phyloP scores from a whole-genome alignment of 2,797 vertebrate species.

The Anguilla marmorata region DNA sequence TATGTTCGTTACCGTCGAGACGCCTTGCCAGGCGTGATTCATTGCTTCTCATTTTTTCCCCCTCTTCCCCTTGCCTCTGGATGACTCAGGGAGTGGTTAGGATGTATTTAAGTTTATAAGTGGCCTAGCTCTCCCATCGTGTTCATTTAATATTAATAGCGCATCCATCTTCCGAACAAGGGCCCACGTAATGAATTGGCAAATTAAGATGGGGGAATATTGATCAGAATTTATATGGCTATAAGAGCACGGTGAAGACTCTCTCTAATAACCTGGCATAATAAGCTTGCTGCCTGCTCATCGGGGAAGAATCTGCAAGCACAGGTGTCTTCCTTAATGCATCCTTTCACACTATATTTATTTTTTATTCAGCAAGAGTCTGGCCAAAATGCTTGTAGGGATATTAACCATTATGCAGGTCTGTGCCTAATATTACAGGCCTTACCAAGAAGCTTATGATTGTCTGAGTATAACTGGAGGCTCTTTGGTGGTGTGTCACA shows the following conservation, averaged over 20 bases:
- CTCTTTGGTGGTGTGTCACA: not conserved
- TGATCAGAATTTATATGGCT: conserved; percentile 58
- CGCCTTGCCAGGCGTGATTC: conserved; percentile 46
- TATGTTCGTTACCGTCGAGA: conserved; percentile 36
- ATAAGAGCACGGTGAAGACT: conserved; percentile 60
- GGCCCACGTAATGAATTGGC: conserved; percentile 66
- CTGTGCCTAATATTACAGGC: not conserved
- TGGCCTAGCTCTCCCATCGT: conserved; percentile 66
- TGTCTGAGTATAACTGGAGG: not conserved
- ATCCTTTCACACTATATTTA: not conserved
- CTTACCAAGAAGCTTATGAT: not conserved
- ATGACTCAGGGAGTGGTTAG: conserved; percentile 49
- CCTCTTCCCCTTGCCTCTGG: conserved; percentile 50
- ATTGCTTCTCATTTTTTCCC: conserved; percentile 48
- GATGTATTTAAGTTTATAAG: conserved; percentile 57
- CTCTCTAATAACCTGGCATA: conserved; percentile 49
- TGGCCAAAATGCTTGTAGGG: not conserved
- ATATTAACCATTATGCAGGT: not conserved
- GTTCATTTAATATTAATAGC: conserved; percentile 75
- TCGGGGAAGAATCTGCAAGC: conserved; percentile 36
- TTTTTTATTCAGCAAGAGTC: not conserved
- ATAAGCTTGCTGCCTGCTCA: conserved; percentile 27
- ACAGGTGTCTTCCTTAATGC: conserved; percentile 5
- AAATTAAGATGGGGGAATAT: conserved; percentile 69
- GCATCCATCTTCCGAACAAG: conserved; percentile 65